Percentiles rank a stretch among this genome's conserved stretches.
Evolutionary conservation across 1,140 invertebrate species (phyloP).

Genomic region (Bicyclus anynana): DNA sequence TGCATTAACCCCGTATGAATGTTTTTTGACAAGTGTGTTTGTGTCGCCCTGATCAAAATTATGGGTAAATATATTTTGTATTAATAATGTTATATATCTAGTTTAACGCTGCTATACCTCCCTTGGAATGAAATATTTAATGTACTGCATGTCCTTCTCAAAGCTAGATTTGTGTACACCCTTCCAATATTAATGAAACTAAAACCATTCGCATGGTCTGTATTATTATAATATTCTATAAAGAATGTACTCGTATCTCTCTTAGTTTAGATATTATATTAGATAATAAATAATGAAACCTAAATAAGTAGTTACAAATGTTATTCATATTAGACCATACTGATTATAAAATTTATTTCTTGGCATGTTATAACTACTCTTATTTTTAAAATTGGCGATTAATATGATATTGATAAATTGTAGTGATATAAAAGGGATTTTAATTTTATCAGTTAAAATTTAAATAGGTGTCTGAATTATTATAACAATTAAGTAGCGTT

Average conservation of each 20-base stretch:
- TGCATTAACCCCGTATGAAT: constrained; percentile 54
- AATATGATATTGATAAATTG: neutral
- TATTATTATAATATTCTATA: neutral
- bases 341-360: constrained; percentile 1
- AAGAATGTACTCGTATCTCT: neutral
- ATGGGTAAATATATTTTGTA: constrained; percentile 74
- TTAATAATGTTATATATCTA: constrained; percentile 56
- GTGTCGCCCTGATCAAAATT: constrained; percentile 67
- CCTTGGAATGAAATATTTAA: constrained; percentile 72
- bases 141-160: constrained; percentile 61
- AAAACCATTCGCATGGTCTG: constrained; percentile 56
- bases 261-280: neutral
- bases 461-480: neutral
- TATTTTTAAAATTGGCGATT: neutral
- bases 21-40: constrained; percentile 66
- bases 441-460: neutral
- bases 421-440: neutral
- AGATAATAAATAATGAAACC: neutral
- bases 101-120: constrained; percentile 64
- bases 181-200: constrained; percentile 35
- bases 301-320: neutral
- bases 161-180: constrained; percentile 57
- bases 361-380: neutral
- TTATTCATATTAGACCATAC: neutral
- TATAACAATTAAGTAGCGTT: neutral